A percentile compares a stretch with the other conserved stretches of the same genome.
These are phyloP conservation scores for Drosophila kuntzei DNA, from an alignment of 2,888 invertebrate species.

Conservation along the genomic window DNA sequence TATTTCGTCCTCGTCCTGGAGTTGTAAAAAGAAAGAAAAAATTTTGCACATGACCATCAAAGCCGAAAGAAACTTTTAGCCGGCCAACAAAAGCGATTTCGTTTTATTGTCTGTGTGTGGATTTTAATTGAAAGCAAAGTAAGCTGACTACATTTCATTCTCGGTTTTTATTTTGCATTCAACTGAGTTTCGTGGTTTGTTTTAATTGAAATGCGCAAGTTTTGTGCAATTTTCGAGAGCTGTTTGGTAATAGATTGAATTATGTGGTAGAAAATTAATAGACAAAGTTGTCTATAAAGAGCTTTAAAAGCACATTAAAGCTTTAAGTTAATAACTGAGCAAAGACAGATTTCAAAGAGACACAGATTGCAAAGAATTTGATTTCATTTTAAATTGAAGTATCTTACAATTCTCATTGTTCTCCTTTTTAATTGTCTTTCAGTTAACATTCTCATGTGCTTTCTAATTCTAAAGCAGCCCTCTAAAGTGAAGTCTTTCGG, in stretches of 20 bases:
- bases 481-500: constrained; percentile 5
- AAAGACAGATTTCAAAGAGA: background rate
- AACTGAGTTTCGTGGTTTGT: constrained; percentile 43
- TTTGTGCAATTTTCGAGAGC: constrained; percentile 18
- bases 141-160: constrained; percentile 43
- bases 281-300: constrained; percentile 2
- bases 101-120: constrained; percentile 27
- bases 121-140: constrained; percentile 57
- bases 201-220: constrained; percentile 59
- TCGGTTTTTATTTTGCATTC: constrained; percentile 12
- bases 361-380: background rate
- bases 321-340: background rate
- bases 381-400: background rate
- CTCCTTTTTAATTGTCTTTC: background rate
- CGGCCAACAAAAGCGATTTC: constrained; percentile 39
- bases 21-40: constrained; percentile 22
- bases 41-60: constrained; percentile 52
- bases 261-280: background rate
- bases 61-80: constrained; percentile 35
- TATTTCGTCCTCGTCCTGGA: constrained; percentile 16
- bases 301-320: constrained; percentile 2
- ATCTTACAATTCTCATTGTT: background rate
- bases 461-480: background rate
- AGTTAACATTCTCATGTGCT: background rate
- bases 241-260: constrained; percentile 15